Base-by-base conservation (phyloP, 2,888 invertebrate species). In the Branchipolynoe longqiensis region DNA sequence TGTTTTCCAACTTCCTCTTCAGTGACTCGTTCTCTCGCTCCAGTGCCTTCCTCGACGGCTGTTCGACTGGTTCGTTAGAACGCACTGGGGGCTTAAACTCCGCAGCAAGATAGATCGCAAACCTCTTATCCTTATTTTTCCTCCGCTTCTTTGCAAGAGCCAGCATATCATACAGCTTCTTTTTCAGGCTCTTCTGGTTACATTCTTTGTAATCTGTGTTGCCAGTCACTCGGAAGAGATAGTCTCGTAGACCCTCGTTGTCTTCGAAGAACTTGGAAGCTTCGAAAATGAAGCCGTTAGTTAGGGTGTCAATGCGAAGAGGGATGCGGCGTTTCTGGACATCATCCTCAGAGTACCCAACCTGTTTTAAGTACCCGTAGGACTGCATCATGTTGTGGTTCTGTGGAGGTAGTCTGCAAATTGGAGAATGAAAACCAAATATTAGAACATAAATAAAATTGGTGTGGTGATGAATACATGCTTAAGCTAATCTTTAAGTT, bases 161-260 rank as follows among this genome's bases (percentile, higher is more conserved):
- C 36, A 69, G n/a, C 69, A 69, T 69, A 38, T 69, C 69, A 69
- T 22, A 22, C 6, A 69, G 33, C 38, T 69, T 69, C 38, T 38
- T 69, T 4, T 25, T 18, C 22, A 69, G 69, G 18, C 69, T 69
- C 38, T 69, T 69, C 36, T 69, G 69, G 18, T 69, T 69, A 38
- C 69, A 69, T 18, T 33, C 33, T 38, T 69, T 69, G 69, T 36
- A 69, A 18, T 69, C 69, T 36, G 2, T 14, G n/a, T 69, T 38
- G n/a, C 69, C 69, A 6, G 69, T 69, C 18, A 69, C 69, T 38
- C 38, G 12, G 36, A 33, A 69, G 69, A 69, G 14, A 38, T 69
- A 69, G 69, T 33, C 69, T 2, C 33, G 22, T 4, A 69, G 25
- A 25, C 1, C 25, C 1, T 12, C 22, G 36, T 38, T 69, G 69